These are phyloP conservation scores for Cynodonichthys magdalenae DNA, from an alignment of 2,797 vertebrate species.

Conservation along the genomic window DNA sequence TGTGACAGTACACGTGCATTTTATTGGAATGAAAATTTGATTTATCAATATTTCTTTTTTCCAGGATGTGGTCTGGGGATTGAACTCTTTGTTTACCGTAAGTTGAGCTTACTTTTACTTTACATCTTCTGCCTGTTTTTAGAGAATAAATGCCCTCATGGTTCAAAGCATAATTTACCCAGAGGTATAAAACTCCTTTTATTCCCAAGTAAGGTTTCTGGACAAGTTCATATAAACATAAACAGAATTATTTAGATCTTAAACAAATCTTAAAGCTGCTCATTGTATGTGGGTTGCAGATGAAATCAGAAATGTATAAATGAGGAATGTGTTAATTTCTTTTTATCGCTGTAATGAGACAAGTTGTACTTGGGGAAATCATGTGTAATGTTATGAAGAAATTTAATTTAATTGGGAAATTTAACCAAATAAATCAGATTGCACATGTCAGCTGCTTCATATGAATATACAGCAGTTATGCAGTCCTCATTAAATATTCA, in stretches of 20 bases:
- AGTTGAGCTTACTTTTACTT: slow-evolving; percentile 71
- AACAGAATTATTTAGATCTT: background rate
- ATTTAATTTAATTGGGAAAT: slow-evolving; percentile 18
- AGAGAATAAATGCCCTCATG: background rate
- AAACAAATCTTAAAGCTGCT: slow-evolving; percentile 2
- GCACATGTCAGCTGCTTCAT: background rate
- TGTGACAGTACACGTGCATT: background rate
- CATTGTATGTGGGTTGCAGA: background rate
- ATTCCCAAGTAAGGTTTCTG: background rate
- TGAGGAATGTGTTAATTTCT: slow-evolving; percentile 10
- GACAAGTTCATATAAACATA: background rate
- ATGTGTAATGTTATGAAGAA: slow-evolving; percentile 24
- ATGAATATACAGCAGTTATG: no score
- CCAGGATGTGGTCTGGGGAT: slow-evolving; percentile 97
- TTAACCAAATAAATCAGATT: slow-evolving; percentile 28
- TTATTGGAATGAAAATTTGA: background rate
- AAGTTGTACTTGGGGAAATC: slow-evolving; percentile 21
- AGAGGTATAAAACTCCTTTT: background rate
- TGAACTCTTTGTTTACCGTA: slow-evolving; percentile 99
- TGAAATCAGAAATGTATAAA: slow-evolving; percentile 14
- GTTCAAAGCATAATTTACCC: background rate
- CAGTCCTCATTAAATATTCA: background rate
- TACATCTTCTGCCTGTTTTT: background rate
- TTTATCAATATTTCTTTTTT: slow-evolving; percentile 19
- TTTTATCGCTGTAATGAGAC: slow-evolving; percentile 8